A percentile compares a stretch with the other conserved stretches of the same genome.
These are phyloP conservation scores for Silvanus unidentatus DNA, from an alignment of 2,888 invertebrate genomes.

Conservation along the genomic window DNA sequence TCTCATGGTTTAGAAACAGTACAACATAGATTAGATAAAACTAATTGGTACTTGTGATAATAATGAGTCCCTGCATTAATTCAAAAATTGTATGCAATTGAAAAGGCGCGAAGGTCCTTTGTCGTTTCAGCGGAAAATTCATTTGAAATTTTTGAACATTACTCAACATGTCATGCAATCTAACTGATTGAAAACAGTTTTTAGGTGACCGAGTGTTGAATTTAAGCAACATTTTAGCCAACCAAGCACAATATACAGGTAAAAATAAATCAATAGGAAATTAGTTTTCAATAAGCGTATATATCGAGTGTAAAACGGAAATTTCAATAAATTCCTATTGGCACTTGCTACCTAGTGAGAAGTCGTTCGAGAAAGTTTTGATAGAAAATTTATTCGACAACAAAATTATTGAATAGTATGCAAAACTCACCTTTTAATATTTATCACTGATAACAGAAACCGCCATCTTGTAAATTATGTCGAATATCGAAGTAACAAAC, in stretches of 20 bases:
- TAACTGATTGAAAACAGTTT: not conserved
- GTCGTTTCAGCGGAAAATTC: too few species aligned
- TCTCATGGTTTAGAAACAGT: too few species aligned
- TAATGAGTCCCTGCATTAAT: too few species aligned
- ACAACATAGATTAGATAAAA: too few species aligned
- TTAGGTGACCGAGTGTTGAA: not conserved
- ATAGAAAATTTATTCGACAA: not conserved
- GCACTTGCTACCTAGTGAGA: not conserved
- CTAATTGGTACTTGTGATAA: too few species aligned
- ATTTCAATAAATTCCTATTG: not conserved
- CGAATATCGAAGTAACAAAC: slow-evolving; percentile 29
- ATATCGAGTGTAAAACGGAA: not conserved
- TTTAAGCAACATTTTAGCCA: not conserved
- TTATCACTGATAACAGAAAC: slow-evolving; percentile 34
- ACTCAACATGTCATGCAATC: too few species aligned
- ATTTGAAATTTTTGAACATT: too few species aligned
- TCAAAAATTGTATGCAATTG: too few species aligned
- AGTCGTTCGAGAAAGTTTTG: not conserved
- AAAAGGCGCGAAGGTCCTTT: too few species aligned
- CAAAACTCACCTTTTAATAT: slow-evolving; percentile 32
- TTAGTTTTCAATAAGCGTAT: not conserved
- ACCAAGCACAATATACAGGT: not conserved
- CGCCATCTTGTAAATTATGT: slow-evolving; percentile 37
- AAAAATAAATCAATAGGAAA: not conserved
- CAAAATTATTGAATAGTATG: not conserved